Percentiles rank a stretch among this genome's conserved stretches.
Conservation (phyloP, 2,888 invertebrate species). For the Vannuccia rotundouncinata region DNA sequence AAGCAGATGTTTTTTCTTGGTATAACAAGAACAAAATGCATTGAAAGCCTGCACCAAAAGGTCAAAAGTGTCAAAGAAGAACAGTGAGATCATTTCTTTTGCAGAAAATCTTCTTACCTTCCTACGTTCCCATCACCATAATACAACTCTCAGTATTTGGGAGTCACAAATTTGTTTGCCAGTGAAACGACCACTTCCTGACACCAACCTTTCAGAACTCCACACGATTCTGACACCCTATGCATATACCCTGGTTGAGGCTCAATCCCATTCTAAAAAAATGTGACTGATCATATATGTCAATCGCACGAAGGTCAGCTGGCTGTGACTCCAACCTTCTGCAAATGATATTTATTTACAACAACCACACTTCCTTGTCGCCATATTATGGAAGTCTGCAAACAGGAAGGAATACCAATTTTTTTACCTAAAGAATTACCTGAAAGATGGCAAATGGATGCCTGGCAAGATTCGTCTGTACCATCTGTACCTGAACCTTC, state of each 20-base stretch:
- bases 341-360: background rate
- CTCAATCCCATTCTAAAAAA: background rate
- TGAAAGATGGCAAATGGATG: background rate
- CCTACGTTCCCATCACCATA: background rate
- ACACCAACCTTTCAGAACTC: background rate
- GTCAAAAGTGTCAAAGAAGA: conserved; percentile 15
- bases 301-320: conserved; percentile 1
- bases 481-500: background rate
- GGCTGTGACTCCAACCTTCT: background rate
- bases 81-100: background rate
- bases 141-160: background rate
- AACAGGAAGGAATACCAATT: background rate
- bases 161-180: background rate
- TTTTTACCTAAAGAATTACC: background rate
- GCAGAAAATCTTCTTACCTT: background rate
- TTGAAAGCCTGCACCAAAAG: background rate
- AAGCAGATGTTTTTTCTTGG: background rate
- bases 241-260: background rate
- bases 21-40: background rate
- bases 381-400: conserved; percentile 6
- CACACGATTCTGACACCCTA: background rate
- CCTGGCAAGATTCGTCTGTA: background rate
- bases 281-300: background rate
- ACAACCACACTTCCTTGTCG: background rate
- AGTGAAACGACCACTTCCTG: background rate